Evolutionary conservation across 2,888 invertebrate species (phyloP).

Genomic region (Cataglyphis albicans): DNA sequence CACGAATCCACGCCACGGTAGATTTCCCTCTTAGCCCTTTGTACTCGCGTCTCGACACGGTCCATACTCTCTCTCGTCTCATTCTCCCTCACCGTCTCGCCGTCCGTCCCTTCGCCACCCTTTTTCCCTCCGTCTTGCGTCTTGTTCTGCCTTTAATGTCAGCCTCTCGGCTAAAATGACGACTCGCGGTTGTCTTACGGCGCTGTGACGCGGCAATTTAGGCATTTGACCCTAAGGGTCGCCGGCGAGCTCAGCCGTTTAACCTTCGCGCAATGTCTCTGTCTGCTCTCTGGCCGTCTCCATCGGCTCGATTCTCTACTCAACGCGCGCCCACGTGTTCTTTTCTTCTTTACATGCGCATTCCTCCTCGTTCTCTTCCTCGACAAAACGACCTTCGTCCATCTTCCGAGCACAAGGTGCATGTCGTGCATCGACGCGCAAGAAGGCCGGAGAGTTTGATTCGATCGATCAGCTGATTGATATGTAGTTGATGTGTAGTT

Average conservation of each 20-base stretch:
- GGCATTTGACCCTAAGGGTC: conserved; percentile 83
- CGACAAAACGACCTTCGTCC: conserved; percentile 59
- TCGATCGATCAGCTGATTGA: conserved; percentile 25
- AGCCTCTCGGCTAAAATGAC: conserved; percentile 77
- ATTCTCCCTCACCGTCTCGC: background rate
- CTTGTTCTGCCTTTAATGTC: conserved; percentile 72
- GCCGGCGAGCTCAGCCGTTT: conserved; percentile 82
- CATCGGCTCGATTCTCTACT: conserved; percentile 37
- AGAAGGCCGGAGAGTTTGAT: conserved; percentile 32
- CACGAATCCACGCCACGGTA: conserved; percentile 56
- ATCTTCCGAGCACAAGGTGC: background rate
- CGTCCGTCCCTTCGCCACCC: conserved; percentile 29
- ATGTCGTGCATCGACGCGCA: conserved; percentile 8
- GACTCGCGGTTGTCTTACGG: conserved; percentile 77
- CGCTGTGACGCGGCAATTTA: conserved; percentile 84
- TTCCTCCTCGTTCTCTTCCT: conserved; percentile 65
- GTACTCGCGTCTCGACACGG: conserved; percentile 50
- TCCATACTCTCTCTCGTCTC: conserved; percentile 20
- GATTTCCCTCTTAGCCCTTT: conserved; percentile 64
- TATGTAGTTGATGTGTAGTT: conserved; percentile 19
- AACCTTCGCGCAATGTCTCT: conserved; percentile 84
- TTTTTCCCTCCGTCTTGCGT: conserved; percentile 38
- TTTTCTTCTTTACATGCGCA: conserved; percentile 58
- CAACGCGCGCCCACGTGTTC: conserved; percentile 62
- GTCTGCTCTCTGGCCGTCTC: conserved; percentile 74